Conservation (phyloP, 2,113 vertebrate species). For the Ailuropoda melanoleuca region DNA sequence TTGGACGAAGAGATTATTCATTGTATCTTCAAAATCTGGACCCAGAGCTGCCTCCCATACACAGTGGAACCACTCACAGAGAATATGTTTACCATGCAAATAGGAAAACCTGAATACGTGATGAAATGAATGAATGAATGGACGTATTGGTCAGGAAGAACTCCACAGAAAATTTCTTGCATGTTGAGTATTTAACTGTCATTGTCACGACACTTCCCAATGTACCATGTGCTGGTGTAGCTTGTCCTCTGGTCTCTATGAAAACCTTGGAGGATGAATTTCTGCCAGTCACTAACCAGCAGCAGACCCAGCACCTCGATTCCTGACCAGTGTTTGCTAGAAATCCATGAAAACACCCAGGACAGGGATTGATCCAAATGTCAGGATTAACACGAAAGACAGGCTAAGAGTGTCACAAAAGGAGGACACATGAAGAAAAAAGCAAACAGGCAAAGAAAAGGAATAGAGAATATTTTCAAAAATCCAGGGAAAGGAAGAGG, state of each 20-base stretch:
- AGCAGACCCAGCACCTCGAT: not conserved
- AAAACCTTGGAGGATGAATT: not conserved
- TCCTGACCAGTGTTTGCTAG: not conserved
- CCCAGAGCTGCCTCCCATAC: not conserved
- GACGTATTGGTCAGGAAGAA: not conserved
- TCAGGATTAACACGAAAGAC: not conserved
- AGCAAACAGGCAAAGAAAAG: not conserved
- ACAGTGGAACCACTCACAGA: not conserved
- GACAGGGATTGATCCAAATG: not conserved
- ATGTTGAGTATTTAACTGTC: not conserved
- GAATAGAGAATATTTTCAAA: not conserved
- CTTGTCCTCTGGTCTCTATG: not conserved
- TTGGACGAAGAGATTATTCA: not conserved
- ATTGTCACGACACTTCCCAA: not conserved
- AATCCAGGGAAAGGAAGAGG: not conserved
- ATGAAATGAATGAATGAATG: not conserved
- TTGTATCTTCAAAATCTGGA: not conserved
- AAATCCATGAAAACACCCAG: not conserved
- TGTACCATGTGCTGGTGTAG: too few relatives aligned
- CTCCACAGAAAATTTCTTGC: not conserved
- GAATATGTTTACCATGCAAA: not conserved
- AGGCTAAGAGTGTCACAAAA: not conserved
- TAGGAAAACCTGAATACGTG: not conserved
- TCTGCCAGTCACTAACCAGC: not conserved
- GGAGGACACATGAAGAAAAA: not conserved